Evolutionary conservation across 1,140 invertebrate species (phyloP).

Genomic region (Druon quercuslanigerum): DNA sequence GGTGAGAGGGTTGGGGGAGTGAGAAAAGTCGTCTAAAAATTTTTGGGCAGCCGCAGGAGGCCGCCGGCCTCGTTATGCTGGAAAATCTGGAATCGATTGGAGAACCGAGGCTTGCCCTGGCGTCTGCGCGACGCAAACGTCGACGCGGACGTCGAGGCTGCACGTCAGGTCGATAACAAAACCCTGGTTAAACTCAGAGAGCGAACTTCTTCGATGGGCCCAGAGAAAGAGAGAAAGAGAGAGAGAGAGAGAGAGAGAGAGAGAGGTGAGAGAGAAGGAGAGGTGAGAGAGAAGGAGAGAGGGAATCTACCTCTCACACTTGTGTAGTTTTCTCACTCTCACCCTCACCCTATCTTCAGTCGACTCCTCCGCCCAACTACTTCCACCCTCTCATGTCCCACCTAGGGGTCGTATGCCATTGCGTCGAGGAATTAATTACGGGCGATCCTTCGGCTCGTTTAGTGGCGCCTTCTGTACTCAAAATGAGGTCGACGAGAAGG

Average conservation of each 20-base stretch:
- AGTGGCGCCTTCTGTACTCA: slow-evolving; percentile 44
- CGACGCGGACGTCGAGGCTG: slow-evolving; percentile 67
- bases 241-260: slow-evolving; percentile 34
- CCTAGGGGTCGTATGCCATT: slow-evolving; percentile 35
- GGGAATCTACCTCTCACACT: slow-evolving; percentile 34
- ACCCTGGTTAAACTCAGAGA: slow-evolving; percentile 68
- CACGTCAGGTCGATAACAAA: slow-evolving; percentile 69
- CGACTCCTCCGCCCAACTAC: slow-evolving; percentile 26
- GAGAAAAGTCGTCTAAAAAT: slow-evolving; percentile 49
- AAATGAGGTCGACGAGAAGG: slow-evolving; percentile 57
- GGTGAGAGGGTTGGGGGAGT: background rate
- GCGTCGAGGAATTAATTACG: slow-evolving; percentile 65
- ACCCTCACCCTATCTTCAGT: slow-evolving; percentile 4
- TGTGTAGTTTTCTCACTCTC: slow-evolving; percentile 27
- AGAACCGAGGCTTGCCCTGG: slow-evolving; percentile 58
- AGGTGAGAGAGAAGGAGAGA: slow-evolving; percentile 31
- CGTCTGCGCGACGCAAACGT: slow-evolving; percentile 68
- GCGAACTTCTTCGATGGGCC: slow-evolving; percentile 65
- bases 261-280: slow-evolving; percentile 47
- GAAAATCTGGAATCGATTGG: slow-evolving; percentile 72
- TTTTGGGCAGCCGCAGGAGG: slow-evolving; percentile 63
- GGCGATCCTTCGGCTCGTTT: slow-evolving; percentile 50
- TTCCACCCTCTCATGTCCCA: slow-evolving; percentile 25
- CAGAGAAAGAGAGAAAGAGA: slow-evolving; percentile 57
- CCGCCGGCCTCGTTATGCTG: slow-evolving; percentile 69